Evolutionary conservation across 2,888 invertebrate species (phyloP), one percentile per base, ranked within the genome.

Genomic region (Chrysomela aeneicollis): DNA sequence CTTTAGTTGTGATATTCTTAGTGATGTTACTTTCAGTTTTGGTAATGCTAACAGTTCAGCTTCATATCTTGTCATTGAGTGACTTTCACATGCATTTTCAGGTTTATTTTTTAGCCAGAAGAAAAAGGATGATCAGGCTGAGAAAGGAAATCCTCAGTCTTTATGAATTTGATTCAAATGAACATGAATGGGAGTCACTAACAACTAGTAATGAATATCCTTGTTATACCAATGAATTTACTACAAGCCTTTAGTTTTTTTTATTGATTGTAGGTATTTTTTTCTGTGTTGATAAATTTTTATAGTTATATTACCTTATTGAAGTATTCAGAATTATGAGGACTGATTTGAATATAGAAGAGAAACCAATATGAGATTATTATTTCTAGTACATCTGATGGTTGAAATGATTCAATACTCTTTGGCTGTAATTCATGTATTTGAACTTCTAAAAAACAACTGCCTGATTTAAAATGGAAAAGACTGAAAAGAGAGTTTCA

Each of bases 111-210:
- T 82, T 86, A 76, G 84, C 86, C 30, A 82, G 84, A 64, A 84
- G 85, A 73, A 81, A 85, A 63, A 84, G 87, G 73, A 76, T 88
- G 71, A 87, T 88, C 69, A 83, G 84, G 67, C 79, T 90, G 37
- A 83, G 89, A 51, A 87, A 88, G 74, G 87, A 88, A 74, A 81
- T 90, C 49, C 87, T 90, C 85, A 89, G 88, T 15, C 80, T 90
- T 73, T 90, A 90, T 76, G 89, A 88, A 72, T 90, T 90, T 79
- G 89, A 89, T 73, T 86, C 87, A n/a, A 89, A 89, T 73, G 89
- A 88, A 75, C 86, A 87, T 69, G 89, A 89, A 76, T 90, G 90
- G 89, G 89, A 90, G 78, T 86, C 88, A 52, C 79, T 89, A 26
- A 61, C 69, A 9, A 86, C 84, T 62, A 80, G 77, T 67, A 76